Evolutionary conservation across 2,797 vertebrate genomes (phyloP).

Genomic region (Anguilla marmorata): DNA sequence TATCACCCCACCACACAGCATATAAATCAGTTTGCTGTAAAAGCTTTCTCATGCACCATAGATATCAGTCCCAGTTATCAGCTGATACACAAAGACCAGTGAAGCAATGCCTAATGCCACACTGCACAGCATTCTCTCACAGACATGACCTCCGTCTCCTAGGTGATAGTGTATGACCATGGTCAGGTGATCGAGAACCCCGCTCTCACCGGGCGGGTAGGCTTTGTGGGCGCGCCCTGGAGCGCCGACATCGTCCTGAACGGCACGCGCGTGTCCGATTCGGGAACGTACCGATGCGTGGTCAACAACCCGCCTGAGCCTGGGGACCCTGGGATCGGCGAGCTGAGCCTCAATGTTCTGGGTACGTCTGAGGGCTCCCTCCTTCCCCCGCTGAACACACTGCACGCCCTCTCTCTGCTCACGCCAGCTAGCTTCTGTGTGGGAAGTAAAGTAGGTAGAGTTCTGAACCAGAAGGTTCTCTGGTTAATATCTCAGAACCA

Average conservation of each 20-base stretch:
- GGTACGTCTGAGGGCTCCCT: slow-evolving; percentile 54
- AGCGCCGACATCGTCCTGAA: slow-evolving; percentile 78
- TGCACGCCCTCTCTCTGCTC: no score
- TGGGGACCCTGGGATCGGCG: slow-evolving; percentile 70
- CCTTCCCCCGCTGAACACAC: no score
- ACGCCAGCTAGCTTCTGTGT: no score
- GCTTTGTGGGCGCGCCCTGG: slow-evolving; percentile 71
- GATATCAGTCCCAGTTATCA: background rate
- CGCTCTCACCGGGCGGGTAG: slow-evolving; percentile 72
- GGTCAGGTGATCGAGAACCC: slow-evolving; percentile 76
- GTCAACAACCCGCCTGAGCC: slow-evolving; percentile 80
- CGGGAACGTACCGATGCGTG: slow-evolving; percentile 78
- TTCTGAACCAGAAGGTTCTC: no score
- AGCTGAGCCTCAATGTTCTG: slow-evolving; percentile 71
- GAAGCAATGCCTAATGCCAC: background rate
- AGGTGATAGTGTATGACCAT: slow-evolving; percentile 81
- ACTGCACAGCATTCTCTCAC: background rate
- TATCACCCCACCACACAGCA: background rate
- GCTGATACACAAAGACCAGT: background rate
- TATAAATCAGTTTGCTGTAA: background rate
- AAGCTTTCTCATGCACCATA: background rate
- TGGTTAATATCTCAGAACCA: no score
- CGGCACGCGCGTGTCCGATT: slow-evolving; percentile 69
- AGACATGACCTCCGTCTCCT: slow-evolving; percentile 6
- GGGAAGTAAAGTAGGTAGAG: no score